These are phyloP conservation scores for Carabus problematicus DNA, from an alignment of 2,888 invertebrate genomes.

Conservation along the genomic window DNA sequence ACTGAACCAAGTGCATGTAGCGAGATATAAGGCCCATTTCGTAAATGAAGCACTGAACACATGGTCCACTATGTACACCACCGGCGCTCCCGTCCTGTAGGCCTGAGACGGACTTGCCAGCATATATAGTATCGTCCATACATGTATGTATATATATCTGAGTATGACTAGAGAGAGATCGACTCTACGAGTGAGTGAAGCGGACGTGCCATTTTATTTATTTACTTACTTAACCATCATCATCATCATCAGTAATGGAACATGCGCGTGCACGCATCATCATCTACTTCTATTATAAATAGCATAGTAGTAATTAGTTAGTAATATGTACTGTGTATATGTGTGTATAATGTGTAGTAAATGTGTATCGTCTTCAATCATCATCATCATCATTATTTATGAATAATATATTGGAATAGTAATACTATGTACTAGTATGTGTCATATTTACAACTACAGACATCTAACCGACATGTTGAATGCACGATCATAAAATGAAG, in stretches of 20 bases:
- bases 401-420: constrained; percentile 5
- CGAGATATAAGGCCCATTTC: constrained; percentile 43
- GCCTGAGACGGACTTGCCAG: constrained; percentile 35
- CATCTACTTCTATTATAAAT: constrained; percentile 18
- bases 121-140: background rate
- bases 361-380: too few species aligned
- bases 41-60: constrained; percentile 42
- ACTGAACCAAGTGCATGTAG: constrained; percentile 37
- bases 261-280: constrained; percentile 23
- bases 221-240: constrained; percentile 11
- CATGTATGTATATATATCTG: constrained; percentile 9
- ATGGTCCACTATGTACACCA: constrained; percentile 42
- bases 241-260: constrained; percentile 23
- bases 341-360: too few species aligned
- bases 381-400: background rate
- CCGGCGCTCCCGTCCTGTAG: constrained; percentile 38
- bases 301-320: constrained; percentile 11
- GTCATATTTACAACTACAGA: constrained; percentile 41
- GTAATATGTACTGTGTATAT: constrained; percentile 1
- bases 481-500: constrained; percentile 31
- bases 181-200: constrained; percentile 41
- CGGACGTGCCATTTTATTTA: constrained; percentile 34
- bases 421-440: constrained; percentile 4
- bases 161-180: constrained; percentile 43
- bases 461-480: constrained; percentile 37